Base-by-base conservation (phyloP, 2,113 vertebrate species). In the Ochotona princeps region DNA sequence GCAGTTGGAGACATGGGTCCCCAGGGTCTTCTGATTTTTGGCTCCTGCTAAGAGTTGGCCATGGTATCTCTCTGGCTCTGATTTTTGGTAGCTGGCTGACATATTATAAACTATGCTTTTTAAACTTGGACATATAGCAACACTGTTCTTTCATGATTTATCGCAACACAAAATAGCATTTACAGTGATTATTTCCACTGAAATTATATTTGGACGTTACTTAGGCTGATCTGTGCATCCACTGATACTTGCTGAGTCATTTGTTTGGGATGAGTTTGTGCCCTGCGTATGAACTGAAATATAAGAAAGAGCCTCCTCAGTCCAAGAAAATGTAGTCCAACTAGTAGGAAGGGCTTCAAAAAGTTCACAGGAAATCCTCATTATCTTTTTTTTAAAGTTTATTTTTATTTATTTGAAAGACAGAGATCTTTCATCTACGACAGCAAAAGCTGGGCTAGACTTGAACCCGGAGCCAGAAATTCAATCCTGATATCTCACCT, bases 161-260 rank as follows among this genome's bases (percentile, higher is more conserved):
- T 78, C 90, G 92, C 92, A 75, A 30, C 47, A 89, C 30, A n/a
- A 89, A 32, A 92, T 73, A 12, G 63, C 57, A 89, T 91, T 84
- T 88, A 49, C 83, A 83, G 73, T 32, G 83, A 57, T 72, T 75
- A 73, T 93, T 3, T 70, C 88, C 69, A 26, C 28, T 92, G 65
- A 81, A 94, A 72, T 91, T 87, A 38, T 78, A 73, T 94, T 95
- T 94, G 88, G 66, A 83, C 91, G 28, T 81, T n/a, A 93, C 28
- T 91, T 81, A 65, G 66, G 38, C 47, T 65, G 21, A n/a, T 70
- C 1, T 69, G 10, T 63, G 66, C 4, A 76, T 26, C 25, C 82
- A n/a, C 35, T 80, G 18, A 44, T 92, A 80, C 38, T 94, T 96
- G 82, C 69, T 65, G 70, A 88, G 23, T 84, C 88, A 75, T 88